Evolutionary conservation across 2,113 vertebrate genomes (phyloP).

Genomic region (Hippopotamus amphibius): DNA sequence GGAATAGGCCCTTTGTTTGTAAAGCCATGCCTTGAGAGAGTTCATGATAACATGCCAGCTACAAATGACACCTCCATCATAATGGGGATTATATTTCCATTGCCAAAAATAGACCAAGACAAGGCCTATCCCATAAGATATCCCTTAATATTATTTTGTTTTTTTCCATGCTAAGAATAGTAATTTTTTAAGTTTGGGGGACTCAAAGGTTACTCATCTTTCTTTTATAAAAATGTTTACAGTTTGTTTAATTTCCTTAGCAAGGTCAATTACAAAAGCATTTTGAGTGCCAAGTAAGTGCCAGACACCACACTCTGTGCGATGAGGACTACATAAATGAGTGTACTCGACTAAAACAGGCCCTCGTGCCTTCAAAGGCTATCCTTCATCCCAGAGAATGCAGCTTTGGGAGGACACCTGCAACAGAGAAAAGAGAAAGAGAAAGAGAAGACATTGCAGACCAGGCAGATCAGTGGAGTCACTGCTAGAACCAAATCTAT

Average conservation of each 20-base stretch:
- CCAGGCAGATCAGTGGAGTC: not conserved
- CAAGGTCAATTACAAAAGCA: not conserved
- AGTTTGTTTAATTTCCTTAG: not conserved
- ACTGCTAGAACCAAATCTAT: not conserved
- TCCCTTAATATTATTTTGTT: not conserved
- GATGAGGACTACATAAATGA: not conserved
- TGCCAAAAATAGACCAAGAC: not conserved
- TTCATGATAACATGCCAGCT: not conserved
- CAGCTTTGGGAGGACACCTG: not conserved
- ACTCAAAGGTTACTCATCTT: not conserved
- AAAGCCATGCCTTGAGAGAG: not conserved
- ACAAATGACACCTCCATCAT: not conserved
- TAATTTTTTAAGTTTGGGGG: not conserved
- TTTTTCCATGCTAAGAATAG: not conserved
- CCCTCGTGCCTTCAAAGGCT: not conserved
- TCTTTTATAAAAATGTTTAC: not conserved
- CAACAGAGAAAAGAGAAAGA: not conserved
- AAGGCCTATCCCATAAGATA: not conserved
- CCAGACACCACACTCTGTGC: not conserved
- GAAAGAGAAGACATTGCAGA: not conserved
- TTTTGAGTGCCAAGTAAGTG: not conserved
- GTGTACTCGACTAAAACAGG: not conserved
- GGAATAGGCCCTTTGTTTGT: not conserved
- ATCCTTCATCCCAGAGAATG: not conserved
- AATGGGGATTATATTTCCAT: not conserved